A percentile compares a stretch with the other conserved stretches of the same genome.
Evolutionary conservation across 2,888 invertebrate species (phyloP).

Genomic region (Hirtodrosophila alboralis): DNA sequence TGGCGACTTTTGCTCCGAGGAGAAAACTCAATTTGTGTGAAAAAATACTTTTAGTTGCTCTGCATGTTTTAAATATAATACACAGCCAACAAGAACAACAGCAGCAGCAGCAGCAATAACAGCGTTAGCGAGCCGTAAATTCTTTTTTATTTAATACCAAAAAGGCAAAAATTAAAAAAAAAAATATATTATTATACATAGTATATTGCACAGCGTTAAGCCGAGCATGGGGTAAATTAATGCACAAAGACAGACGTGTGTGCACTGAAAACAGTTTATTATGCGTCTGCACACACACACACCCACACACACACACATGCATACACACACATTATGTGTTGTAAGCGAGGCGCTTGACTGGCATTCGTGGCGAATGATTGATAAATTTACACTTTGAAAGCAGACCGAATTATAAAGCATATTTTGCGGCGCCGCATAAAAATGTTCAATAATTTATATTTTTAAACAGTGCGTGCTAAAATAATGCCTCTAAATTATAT

Average conservation of each 20-base stretch:
- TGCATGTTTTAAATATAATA: constrained; percentile 69
- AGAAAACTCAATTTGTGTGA: constrained; percentile 75
- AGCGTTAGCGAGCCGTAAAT: constrained; percentile 43
- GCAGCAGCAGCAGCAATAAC: constrained; percentile 18
- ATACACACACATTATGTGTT: constrained; percentile 13
- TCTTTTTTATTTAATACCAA: constrained; percentile 43
- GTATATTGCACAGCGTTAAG: constrained; percentile 41
- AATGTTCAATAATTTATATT: constrained; percentile 19
- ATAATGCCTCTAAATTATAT: too few relatives aligned
- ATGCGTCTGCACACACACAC: constrained; percentile 40
- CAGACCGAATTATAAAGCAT: constrained; percentile 38
- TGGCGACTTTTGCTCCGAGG: constrained; percentile 38
- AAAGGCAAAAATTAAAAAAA: constrained; percentile 37
- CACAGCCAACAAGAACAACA: constrained; percentile 25
- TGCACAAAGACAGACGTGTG: constrained; percentile 56
- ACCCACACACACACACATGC: constrained; percentile 7
- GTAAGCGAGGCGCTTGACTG: constrained; percentile 28
- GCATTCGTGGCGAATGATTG: constrained; percentile 65
- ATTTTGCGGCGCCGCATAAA: constrained; percentile 28
- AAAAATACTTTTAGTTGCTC: constrained; percentile 75
- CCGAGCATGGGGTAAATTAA: constrained; percentile 62
- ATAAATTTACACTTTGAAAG: constrained; percentile 67
- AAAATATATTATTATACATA: too few relatives aligned
- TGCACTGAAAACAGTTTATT: constrained; percentile 70
- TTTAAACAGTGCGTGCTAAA: too few relatives aligned